phyloP scores from a whole-genome alignment of 2,113 vertebrate genomes.

The Sterna hirundo region DNA sequence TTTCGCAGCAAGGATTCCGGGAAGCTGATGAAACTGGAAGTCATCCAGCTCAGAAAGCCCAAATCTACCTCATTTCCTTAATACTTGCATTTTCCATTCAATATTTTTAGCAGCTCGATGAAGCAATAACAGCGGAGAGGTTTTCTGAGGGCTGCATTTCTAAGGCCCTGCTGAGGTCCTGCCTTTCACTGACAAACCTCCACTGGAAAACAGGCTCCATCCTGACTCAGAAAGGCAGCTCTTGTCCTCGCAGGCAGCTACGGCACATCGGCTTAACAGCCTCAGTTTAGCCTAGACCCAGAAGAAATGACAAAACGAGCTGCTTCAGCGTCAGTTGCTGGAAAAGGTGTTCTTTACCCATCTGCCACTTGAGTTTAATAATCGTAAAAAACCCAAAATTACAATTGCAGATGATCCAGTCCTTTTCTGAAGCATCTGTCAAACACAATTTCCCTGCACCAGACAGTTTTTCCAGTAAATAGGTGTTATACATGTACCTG shows the following conservation, averaged over 20 bases:
- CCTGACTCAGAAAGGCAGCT: constrained; percentile 28
- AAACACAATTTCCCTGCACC: neutral
- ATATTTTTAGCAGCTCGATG: constrained; percentile 53
- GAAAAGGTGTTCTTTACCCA: neutral
- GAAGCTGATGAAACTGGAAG: constrained; percentile 68
- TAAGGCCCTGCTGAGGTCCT: neutral
- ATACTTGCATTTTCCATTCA: constrained; percentile 62
- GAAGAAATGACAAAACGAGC: constrained; percentile 18
- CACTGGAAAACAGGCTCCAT: constrained; percentile 21
- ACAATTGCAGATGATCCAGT: constrained; percentile 17
- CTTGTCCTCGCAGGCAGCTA: constrained; percentile 20
- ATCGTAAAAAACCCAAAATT: neutral
- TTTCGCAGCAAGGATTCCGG: neutral
- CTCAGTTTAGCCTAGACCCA: constrained; percentile 21
- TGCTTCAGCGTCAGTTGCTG: neutral
- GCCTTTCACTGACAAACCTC: constrained; percentile 10
- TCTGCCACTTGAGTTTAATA: neutral
- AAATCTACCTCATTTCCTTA: constrained; percentile 66
- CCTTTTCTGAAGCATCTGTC: neutral
- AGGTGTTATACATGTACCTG: neutral
- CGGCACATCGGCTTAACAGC: neutral
- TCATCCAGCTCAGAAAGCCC: constrained; percentile 43
- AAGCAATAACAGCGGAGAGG: constrained; percentile 30
- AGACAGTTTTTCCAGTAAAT: neutral
- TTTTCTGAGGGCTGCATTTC: constrained; percentile 50